phyloP scores from a whole-genome alignment of 2,888 invertebrate species.

The Hyposoter dolosus region DNA sequence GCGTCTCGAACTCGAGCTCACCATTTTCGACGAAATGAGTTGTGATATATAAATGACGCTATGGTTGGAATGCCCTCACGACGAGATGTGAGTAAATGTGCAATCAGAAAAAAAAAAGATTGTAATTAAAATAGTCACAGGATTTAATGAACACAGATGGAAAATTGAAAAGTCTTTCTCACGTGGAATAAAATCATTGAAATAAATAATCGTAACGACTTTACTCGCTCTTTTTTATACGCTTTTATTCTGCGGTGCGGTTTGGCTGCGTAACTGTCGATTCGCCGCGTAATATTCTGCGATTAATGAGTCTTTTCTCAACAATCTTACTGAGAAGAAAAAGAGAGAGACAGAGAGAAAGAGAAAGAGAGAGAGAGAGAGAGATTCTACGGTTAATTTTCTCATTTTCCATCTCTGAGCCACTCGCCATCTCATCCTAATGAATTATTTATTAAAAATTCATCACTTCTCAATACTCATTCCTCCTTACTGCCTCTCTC shows the following conservation, averaged over 20 bases:
- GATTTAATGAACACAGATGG: neutral
- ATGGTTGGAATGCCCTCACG: neutral
- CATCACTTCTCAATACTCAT: constrained; percentile 68
- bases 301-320: constrained; percentile 71
- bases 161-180: too few species aligned
- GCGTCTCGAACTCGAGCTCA: neutral
- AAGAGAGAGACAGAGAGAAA: neutral
- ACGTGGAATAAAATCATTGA: neutral
- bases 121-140: neutral
- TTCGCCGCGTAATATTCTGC: constrained; percentile 57
- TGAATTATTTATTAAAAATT: constrained; percentile 78
- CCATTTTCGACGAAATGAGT: constrained; percentile 52
- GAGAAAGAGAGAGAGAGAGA: neutral
- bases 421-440: constrained; percentile 63
- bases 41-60: neutral
- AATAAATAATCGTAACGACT: neutral
- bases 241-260: neutral
- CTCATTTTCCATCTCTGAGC: constrained; percentile 55
- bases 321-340: constrained; percentile 36
- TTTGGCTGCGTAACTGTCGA: constrained; percentile 37
- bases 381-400: constrained; percentile 53
- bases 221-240: neutral
- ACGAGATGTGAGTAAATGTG: neutral
- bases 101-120: too few species aligned
- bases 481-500: neutral